phyloP scores from a whole-genome alignment of 2,888 invertebrate genomes.

The Drosophila nr. medialis region DNA sequence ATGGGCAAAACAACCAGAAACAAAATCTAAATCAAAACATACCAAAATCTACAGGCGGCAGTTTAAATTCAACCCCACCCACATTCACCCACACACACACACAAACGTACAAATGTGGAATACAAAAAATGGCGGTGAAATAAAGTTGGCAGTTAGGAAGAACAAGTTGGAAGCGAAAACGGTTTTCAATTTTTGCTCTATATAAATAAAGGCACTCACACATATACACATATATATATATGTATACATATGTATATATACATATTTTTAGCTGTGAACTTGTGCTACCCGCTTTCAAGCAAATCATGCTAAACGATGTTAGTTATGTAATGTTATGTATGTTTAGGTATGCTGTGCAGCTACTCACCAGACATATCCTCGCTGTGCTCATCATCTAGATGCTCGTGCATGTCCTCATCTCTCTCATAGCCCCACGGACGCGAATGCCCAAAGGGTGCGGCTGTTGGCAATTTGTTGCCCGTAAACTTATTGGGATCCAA shows the following conservation, averaged over 20 bases:
- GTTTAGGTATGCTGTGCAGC: constrained; percentile 34
- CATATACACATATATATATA: neutral
- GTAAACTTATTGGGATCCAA: constrained; percentile 96
- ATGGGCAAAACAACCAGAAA: constrained; percentile 5
- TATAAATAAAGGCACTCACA: constrained; percentile 8
- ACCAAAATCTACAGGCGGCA: constrained; percentile 63
- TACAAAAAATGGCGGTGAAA: constrained; percentile 17
- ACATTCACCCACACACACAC: constrained; percentile 27
- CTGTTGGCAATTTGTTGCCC: constrained; percentile 85
- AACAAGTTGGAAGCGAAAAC: constrained; percentile 23
- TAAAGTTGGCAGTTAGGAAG: constrained; percentile 31
- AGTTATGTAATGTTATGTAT: neutral
- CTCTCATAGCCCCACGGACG: constrained; percentile 85
- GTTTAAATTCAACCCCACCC: constrained; percentile 60
- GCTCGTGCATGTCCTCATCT: constrained; percentile 84
- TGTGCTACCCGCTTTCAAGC: constrained; percentile 27
- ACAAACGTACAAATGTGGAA: constrained; percentile 6
- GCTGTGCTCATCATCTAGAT: constrained; percentile 84
- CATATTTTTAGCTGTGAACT: neutral
- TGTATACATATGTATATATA: too few species aligned
- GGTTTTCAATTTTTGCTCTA: constrained; percentile 36
- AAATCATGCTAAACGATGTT: constrained; percentile 29
- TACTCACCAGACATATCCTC: constrained; percentile 86
- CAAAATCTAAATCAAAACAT: constrained; percentile 70
- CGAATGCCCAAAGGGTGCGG: constrained; percentile 75